Evolutionary conservation across 2,888 invertebrate genomes (phyloP).

Genomic region (Habrosyne pyritoides): DNA sequence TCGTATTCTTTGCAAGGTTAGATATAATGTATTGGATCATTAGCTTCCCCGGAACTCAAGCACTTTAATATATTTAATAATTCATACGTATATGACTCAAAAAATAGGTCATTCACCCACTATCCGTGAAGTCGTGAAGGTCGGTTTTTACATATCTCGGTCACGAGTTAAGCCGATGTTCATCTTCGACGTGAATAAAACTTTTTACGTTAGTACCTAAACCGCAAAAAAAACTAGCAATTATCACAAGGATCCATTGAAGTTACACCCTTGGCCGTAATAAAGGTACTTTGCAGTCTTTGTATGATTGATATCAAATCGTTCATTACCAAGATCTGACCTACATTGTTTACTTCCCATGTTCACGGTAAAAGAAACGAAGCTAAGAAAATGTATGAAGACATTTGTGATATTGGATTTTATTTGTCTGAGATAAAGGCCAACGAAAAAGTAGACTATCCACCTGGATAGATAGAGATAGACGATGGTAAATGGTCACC

Average conservation of each 20-base stretch:
- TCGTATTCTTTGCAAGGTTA: not conserved
- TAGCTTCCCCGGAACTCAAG: slow-evolving; percentile 22
- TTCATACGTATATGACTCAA: slow-evolving; percentile 20
- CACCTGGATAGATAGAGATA: too few relatives aligned
- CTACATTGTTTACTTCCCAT: not conserved
- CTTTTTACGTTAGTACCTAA: slow-evolving; percentile 22
- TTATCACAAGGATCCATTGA: slow-evolving; percentile 49
- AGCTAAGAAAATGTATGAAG: not conserved
- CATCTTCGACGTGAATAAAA: slow-evolving; percentile 34
- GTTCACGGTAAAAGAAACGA: not conserved
- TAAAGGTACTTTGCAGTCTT: not conserved
- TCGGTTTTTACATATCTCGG: slow-evolving; percentile 50
- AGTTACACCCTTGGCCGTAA: slow-evolving; percentile 39
- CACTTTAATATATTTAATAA: slow-evolving; percentile 9
- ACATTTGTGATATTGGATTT: not conserved
- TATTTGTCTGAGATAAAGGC: too few relatives aligned
- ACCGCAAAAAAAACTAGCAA: slow-evolving; percentile 35
- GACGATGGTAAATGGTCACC: too few relatives aligned
- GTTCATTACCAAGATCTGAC: not conserved
- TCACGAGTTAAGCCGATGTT: slow-evolving; percentile 37
- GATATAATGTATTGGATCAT: slow-evolving; percentile 14
- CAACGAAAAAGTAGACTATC: too few relatives aligned
- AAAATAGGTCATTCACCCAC: slow-evolving; percentile 64
- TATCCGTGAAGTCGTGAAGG: slow-evolving; percentile 47
- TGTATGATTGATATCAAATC: not conserved